Evolutionary conservation across 2,797 vertebrate species (phyloP).

Genomic region (Dendrocincla tyrannina): DNA sequence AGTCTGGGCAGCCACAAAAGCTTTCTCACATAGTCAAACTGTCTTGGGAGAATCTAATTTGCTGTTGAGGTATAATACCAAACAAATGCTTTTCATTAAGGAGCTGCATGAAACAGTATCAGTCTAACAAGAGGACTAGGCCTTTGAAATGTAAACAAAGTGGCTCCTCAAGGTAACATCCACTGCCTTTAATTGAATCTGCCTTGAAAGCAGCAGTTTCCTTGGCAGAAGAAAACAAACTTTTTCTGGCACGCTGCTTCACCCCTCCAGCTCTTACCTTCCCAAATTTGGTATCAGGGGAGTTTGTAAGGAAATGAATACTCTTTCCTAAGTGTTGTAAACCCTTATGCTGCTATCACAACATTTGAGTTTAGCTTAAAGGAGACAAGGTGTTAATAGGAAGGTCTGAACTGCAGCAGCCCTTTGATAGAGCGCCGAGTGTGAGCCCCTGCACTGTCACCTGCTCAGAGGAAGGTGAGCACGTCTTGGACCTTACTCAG

Average conservation of each 20-base stretch:
- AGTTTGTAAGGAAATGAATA: neutral
- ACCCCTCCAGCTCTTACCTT: neutral
- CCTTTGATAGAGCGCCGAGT: rapidly evolving
- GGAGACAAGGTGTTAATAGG: neutral
- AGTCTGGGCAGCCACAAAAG: neutral
- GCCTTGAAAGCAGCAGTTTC: constrained; percentile 10
- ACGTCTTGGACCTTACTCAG: neutral
- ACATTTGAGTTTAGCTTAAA: neutral
- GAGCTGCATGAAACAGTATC: constrained; percentile 8
- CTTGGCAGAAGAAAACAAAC: neutral
- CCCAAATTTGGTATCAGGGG: neutral
- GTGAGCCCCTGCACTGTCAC: neutral
- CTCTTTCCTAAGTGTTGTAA: neutral
- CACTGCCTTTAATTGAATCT: constrained; percentile 9
- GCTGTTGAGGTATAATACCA: constrained; percentile 19
- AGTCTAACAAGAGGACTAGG: neutral
- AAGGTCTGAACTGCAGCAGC: neutral
- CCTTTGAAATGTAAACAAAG: constrained; percentile 56
- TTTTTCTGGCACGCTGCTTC: neutral
- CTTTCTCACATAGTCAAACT: neutral
- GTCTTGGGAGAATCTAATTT: constrained; percentile 32
- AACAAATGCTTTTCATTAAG: constrained; percentile 62
- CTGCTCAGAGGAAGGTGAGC: neutral
- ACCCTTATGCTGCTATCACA: neutral
- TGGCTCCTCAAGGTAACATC: constrained; percentile 25